Conservation (phyloP, 2,113 vertebrate species). For the Semicossyphus pulcher region DNA sequence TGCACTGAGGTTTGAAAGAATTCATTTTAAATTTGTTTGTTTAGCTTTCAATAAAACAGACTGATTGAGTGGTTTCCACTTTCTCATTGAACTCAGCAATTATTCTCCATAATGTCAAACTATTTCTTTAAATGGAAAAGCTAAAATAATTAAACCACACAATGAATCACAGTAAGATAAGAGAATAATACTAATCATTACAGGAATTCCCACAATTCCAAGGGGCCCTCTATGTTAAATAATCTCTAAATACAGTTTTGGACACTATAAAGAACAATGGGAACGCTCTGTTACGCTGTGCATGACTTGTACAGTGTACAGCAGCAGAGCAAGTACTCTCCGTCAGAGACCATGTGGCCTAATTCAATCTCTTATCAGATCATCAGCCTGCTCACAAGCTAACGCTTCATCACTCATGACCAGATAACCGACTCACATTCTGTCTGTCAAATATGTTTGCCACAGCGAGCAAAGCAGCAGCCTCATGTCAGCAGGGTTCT, state of each 20-base stretch:
- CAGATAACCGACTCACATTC: slow-evolving; percentile 62
- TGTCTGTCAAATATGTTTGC: slow-evolving; percentile 62
- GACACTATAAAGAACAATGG: not conserved
- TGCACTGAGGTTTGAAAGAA: no score
- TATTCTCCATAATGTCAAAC: no score
- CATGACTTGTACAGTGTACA: not conserved
- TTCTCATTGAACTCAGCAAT: no score
- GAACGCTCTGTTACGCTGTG: not conserved
- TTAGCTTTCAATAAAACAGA: no score
- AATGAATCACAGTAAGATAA: no score
- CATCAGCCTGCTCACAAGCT: slow-evolving; percentile 40
- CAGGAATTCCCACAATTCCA: no score
- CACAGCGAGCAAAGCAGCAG: slow-evolving; percentile 33
- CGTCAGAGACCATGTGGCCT: slow-evolving; percentile 48
- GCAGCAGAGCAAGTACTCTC: slow-evolving; percentile 17
- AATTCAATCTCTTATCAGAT: slow-evolving; percentile 75
- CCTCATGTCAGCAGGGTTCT: slow-evolving; percentile 35
- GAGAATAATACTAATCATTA: not conserved
- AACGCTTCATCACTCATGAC: slow-evolving; percentile 69
- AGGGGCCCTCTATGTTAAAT: no score
- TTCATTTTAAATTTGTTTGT: no score
- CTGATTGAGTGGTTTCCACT: no score
- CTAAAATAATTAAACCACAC: no score
- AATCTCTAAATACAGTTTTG: not conserved
- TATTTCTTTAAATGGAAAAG: no score